Evolutionary conservation across 53 echinoderm and acorn worm species (phyloP), one percentile per base, ranked within the genome.

Genomic region (Pentamera pediparva): DNA sequence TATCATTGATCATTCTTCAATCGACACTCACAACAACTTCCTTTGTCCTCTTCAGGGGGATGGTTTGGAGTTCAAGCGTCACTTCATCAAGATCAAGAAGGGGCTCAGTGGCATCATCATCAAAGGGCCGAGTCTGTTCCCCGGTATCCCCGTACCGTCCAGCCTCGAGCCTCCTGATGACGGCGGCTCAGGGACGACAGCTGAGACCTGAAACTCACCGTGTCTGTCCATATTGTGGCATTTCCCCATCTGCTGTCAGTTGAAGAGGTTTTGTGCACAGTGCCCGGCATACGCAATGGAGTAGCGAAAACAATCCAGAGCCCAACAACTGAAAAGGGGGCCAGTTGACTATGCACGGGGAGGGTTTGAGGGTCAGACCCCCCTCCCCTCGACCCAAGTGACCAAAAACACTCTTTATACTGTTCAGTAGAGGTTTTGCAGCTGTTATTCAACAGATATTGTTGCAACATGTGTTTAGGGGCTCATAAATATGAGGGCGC

Each of bases 61-160:
- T 69, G 95, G 95, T 76, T 70, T 95, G 9, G 95, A 95, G 60
- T 95, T 95, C 70, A 93, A 93, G 79, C 40, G 85, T 28, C 84
- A 87, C 61, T 93, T 93, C 41, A 39, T 93, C 65, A 93, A 93
- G 85, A 93, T 93, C 56, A 90, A 87, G 69, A 81, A 67, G 26
- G 86, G 82, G 72, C 78, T 86, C 53, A 52, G 75, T 4, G 39
- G 72, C 34, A 86, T 93, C 61, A 87, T 90, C 36, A 72, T 67
- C 8, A 95, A 87, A 69, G 91, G 82, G 39, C 95, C 95, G 1
- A 70, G 40, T 8, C 78, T 78, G 18, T 52, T 34, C 53, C 35
- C 53, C 13, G 45, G 45, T 25, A 38, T 67, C 45, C 28, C 39
- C 2, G 37, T 32, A 37, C 24, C 63, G 11, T 37, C 63, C 4